These are phyloP conservation scores for Helicoverpa zea DNA, from an alignment of 1,140 invertebrate species.

Conservation along the genomic window DNA sequence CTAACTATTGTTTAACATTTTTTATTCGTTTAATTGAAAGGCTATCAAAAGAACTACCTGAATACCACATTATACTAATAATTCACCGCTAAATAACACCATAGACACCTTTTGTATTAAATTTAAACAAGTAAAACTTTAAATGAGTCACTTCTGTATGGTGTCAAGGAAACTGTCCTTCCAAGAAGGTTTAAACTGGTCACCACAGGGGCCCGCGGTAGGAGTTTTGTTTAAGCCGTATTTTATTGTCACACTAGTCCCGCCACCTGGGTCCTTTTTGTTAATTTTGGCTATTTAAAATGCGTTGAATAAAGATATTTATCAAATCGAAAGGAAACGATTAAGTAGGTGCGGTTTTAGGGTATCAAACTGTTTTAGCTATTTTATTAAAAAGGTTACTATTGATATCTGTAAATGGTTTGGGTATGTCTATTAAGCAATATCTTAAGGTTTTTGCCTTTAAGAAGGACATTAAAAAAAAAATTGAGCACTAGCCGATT, in stretches of 20 bases:
- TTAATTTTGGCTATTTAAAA: conserved; percentile 45
- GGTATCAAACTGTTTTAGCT: too few species aligned
- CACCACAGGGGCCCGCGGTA: conserved; percentile 46
- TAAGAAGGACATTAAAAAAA: too few species aligned
- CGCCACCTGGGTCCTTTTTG: conserved; percentile 36
- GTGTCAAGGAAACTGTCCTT: conserved; percentile 8
- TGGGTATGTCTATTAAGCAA: not conserved
- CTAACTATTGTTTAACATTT: not conserved
- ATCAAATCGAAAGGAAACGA: not conserved
- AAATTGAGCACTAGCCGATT: too few species aligned
- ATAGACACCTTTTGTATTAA: conserved; percentile 32
- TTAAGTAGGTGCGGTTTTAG: not conserved
- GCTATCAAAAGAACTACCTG: conserved; percentile 14
- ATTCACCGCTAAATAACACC: conserved; percentile 33
- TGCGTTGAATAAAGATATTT: conserved; percentile 40
- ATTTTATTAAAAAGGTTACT: not conserved
- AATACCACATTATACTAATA: conserved; percentile 29
- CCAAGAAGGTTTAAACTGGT: conserved; percentile 43
- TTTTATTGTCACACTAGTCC: conserved; percentile 49
- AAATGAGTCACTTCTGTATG: conserved; percentile 46
- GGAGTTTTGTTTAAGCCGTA: conserved; percentile 49
- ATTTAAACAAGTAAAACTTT: conserved; percentile 34
- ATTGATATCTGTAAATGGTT: not conserved
- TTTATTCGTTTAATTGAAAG: not conserved
- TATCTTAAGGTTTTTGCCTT: not conserved